These are phyloP conservation scores for Equus quagga DNA, from an alignment of 2,113 vertebrate species.

Conservation along the genomic window DNA sequence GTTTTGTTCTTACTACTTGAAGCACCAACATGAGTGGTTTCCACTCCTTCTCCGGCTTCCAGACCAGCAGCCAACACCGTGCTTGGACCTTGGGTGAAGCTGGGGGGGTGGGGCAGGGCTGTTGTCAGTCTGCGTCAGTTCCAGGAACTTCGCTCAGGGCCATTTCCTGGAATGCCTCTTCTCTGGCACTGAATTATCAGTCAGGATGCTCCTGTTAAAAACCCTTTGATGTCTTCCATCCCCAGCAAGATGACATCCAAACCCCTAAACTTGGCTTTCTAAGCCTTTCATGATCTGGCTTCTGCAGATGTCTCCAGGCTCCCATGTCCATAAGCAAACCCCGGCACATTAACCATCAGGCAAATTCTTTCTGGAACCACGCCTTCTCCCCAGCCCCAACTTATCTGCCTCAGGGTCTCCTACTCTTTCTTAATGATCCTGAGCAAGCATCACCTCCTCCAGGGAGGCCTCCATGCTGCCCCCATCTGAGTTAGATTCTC, in stretches of 20 bases:
- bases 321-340: neutral
- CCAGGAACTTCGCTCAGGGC: neutral
- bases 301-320: neutral
- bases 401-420: neutral
- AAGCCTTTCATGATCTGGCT: neutral
- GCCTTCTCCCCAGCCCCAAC: neutral
- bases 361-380: neutral
- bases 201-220: neutral
- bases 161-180: rapidly evolving
- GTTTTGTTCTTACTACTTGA: neutral
- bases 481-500: neutral
- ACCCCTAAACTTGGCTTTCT: too few relatives aligned
- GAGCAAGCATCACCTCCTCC: neutral
- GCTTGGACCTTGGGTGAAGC: neutral
- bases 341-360: neutral
- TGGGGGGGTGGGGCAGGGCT: rapidly evolving
- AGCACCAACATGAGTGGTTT: rapidly evolving
- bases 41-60: neutral
- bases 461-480: neutral
- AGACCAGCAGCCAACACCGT: rapidly evolving
- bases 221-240: neutral
- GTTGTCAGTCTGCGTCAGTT: neutral
- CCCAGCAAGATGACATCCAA: neutral
- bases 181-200: neutral
- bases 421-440: neutral